Evolutionary conservation across 2,113 vertebrate genomes (phyloP).

Genomic region (Megaptera novaeangliae): DNA sequence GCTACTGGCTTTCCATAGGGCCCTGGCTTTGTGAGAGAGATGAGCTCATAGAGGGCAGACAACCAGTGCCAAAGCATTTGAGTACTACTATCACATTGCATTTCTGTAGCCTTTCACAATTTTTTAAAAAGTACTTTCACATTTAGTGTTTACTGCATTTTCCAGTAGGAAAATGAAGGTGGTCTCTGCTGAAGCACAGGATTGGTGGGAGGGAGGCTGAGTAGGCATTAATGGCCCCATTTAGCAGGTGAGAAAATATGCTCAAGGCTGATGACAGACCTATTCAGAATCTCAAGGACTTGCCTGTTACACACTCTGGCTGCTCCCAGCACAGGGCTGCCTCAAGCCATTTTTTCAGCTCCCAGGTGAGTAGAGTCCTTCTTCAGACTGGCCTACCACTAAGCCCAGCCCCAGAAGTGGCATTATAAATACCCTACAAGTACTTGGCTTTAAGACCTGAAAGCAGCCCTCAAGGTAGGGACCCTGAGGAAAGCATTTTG

Average conservation of each 20-base stretch:
- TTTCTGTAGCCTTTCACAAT: not conserved
- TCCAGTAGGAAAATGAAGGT: not conserved
- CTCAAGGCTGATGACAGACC: not conserved
- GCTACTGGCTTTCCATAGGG: not conserved
- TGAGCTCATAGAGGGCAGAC: not conserved
- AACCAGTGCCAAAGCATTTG: not conserved
- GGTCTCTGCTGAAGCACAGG: not conserved
- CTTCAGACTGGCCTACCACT: not conserved
- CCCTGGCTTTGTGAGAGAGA: not conserved
- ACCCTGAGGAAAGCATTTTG: not conserved
- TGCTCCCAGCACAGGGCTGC: not conserved
- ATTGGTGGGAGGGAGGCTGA: not conserved
- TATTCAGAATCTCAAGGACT: not conserved
- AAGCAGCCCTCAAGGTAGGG: not conserved
- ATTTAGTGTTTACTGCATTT: not conserved
- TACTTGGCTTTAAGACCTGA: not conserved
- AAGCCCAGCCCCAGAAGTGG: not conserved
- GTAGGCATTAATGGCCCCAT: not conserved
- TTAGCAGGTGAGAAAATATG: not conserved
- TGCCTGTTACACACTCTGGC: not conserved
- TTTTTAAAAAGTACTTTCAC: not conserved
- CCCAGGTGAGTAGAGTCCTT: not conserved
- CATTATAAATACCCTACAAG: not conserved
- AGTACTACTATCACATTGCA: not conserved
- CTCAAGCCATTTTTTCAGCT: not conserved